phyloP scores from a whole-genome alignment of 2,113 vertebrate genomes.

The Apeltes quadracus region DNA sequence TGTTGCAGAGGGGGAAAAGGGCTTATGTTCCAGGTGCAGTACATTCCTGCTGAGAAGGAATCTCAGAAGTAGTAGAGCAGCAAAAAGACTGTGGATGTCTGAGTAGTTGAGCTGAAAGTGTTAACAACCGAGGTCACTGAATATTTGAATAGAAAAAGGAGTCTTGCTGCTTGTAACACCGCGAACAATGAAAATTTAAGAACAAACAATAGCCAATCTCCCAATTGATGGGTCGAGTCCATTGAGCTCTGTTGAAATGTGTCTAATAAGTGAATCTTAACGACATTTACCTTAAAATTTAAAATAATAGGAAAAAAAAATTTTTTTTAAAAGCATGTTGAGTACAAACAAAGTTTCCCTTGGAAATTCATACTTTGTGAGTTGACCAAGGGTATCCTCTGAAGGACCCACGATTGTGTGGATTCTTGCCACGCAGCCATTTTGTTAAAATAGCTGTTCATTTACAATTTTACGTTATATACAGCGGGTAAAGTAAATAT shows the following conservation, averaged over 20 bases:
- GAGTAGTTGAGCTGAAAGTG: not conserved
- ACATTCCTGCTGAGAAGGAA: conserved; percentile 6
- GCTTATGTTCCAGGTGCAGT: conserved; percentile 19
- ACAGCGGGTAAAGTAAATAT: too few species aligned
- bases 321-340: too few species aligned
- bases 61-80: conserved; percentile 7
- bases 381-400: not conserved
- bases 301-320: too few species aligned
- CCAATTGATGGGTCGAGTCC: not conserved
- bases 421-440: not conserved
- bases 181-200: not conserved
- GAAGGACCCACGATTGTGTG: not conserved
- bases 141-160: not conserved
- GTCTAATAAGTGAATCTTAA: not conserved
- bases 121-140: conserved; percentile 9
- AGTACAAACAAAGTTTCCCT: not conserved
- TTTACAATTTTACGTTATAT: too few species aligned
- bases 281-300: not conserved
- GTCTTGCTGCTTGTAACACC: not conserved
- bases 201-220: not conserved
- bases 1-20: conserved; percentile 5
- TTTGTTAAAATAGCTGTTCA: not conserved
- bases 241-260: not conserved
- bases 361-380: not conserved
- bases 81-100: conserved; percentile 6